Percentiles rank a stretch among this genome's conserved stretches.
These are phyloP conservation scores for Tribolium castaneum DNA, from an alignment of 1,140 invertebrate species.

Conservation along the genomic window DNA sequence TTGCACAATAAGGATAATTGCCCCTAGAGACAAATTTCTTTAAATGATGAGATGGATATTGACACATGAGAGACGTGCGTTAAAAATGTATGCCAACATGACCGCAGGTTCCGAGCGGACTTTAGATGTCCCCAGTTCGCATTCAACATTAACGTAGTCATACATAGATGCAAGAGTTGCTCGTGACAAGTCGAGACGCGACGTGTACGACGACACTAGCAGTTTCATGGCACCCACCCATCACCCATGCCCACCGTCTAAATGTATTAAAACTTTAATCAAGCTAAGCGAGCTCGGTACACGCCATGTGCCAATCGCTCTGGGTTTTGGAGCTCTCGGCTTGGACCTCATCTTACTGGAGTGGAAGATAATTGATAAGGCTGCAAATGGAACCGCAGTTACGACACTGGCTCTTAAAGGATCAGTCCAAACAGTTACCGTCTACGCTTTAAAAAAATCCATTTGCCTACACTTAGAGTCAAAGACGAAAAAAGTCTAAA, in stretches of 20 bases:
- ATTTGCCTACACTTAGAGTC: no score
- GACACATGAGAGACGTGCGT: slow-evolving; percentile 42
- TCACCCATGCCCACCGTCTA: slow-evolving; percentile 39
- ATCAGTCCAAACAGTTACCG: no score
- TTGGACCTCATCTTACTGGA: slow-evolving; percentile 36
- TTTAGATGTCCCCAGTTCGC: slow-evolving; percentile 32
- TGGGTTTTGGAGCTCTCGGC: slow-evolving; percentile 20
- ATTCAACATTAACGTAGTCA: slow-evolving; percentile 46
- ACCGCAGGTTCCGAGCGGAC: slow-evolving; percentile 36
- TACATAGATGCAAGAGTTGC: slow-evolving; percentile 37
- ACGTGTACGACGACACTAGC: slow-evolving; percentile 26
- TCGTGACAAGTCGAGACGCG: slow-evolving; percentile 30
- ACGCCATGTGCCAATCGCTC: slow-evolving; percentile 29
- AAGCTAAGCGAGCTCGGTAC: slow-evolving; percentile 45
- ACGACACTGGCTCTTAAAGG: background rate
- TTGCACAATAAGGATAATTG: slow-evolving; percentile 17
- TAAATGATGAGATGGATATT: slow-evolving; percentile 45
- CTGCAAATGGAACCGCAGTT: slow-evolving; percentile 6
- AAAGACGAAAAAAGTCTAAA: no score
- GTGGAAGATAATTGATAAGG: slow-evolving; percentile 29
- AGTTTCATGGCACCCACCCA: slow-evolving; percentile 40
- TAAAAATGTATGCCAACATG: slow-evolving; percentile 46
- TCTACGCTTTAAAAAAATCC: no score
- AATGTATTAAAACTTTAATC: slow-evolving; percentile 48
- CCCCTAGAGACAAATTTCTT: slow-evolving; percentile 38